Percentiles rank a stretch among this genome's conserved stretches.
phyloP scores from a whole-genome alignment of 2,797 vertebrate genomes.

The Sebastes cheni region DNA sequence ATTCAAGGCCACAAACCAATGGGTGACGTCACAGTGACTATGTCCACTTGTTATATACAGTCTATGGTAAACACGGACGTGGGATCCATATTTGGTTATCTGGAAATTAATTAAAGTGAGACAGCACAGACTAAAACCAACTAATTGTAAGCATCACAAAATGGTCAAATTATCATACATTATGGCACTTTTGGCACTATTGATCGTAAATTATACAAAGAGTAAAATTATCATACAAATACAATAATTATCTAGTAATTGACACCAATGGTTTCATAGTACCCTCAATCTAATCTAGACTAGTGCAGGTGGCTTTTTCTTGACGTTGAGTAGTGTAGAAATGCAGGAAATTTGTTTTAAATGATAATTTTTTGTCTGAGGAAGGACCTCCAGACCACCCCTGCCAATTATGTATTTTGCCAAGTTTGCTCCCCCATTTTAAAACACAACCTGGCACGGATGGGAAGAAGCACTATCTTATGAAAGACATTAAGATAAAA shows the following conservation, averaged over 20 bases:
- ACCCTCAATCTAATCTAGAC: background rate
- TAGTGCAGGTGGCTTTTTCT: background rate
- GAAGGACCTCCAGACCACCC: background rate
- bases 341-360: background rate
- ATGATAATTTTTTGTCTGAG: background rate
- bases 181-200: too few relatives aligned
- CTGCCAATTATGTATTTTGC: background rate
- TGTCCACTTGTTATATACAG: too few relatives aligned
- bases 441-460: background rate
- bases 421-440: background rate
- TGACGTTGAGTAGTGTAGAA: background rate
- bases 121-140: too few relatives aligned
- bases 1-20: too few relatives aligned
- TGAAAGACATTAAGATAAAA: constrained; percentile 56
- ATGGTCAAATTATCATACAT: too few relatives aligned
- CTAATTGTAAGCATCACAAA: too few relatives aligned
- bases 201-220: too few relatives aligned
- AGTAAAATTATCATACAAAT: too few relatives aligned
- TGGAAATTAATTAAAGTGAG: too few relatives aligned
- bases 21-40: accelerated
- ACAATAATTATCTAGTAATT: too few relatives aligned
- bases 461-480: constrained; percentile 27
- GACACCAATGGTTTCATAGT: background rate
- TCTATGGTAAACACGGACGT: too few relatives aligned
- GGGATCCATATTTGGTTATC: too few relatives aligned